Evolutionary conservation across 2,888 invertebrate species (phyloP).

Genomic region (Epistrophella euchroma): DNA sequence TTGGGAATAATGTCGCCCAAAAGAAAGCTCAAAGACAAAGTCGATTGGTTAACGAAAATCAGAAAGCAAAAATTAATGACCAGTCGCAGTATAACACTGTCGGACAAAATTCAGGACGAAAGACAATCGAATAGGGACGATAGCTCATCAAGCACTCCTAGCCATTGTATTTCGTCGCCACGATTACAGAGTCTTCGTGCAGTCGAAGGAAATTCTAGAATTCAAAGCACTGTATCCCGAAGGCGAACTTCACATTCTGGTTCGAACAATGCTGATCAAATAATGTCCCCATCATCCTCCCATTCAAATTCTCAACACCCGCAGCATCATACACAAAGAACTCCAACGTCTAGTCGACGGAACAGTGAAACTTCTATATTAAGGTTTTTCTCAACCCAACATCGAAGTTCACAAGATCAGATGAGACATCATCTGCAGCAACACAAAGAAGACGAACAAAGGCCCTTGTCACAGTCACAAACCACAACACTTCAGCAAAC

Average conservation of each 20-base stretch:
- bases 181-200: conserved; percentile 81
- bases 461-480: conserved; percentile 16
- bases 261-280: conserved; percentile 52
- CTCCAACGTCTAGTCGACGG: conserved; percentile 82
- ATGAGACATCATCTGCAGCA: conserved; percentile 67
- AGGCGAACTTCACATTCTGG: conserved; percentile 80
- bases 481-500: conserved; percentile 44
- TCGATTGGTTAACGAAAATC: conserved; percentile 90
- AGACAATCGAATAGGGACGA: conserved; percentile 51
- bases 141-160: conserved; percentile 15
- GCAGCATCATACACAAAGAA: conserved; percentile 78
- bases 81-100: conserved; percentile 77
- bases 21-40: conserved; percentile 86
- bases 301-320: conserved; percentile 34
- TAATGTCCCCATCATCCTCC: conserved; percentile 76
- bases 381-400: conserved; percentile 82
- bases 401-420: conserved; percentile 67
- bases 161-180: conserved; percentile 79
- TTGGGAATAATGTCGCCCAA: conserved; percentile 88
- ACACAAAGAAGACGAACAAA: conserved; percentile 51
- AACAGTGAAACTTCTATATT: conserved; percentile 83
- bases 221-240: conserved; percentile 77
- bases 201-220: conserved; percentile 80
- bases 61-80: conserved; percentile 85
- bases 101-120: conserved; percentile 80